Percentiles rank a stretch among this genome's conserved stretches.
These are phyloP conservation scores for Hylaeus volcanicus DNA, from an alignment of 1,140 invertebrate species.

Conservation along the genomic window DNA sequence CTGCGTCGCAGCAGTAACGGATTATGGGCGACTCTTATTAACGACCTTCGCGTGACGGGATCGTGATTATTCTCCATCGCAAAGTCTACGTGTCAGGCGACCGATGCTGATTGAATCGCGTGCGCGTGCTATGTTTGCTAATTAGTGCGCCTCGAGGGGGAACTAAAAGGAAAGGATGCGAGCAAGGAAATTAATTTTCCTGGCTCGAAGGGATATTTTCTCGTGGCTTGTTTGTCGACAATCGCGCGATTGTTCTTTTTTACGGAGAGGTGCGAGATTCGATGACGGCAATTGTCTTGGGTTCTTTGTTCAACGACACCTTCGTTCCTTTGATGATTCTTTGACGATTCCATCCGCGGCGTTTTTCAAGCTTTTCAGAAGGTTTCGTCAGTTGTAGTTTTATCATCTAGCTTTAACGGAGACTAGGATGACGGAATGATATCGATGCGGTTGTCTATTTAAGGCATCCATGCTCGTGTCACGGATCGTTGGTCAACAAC, in stretches of 20 bases:
- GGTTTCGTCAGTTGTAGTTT: no score
- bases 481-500: no score
- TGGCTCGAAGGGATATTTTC: background rate
- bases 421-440: no score
- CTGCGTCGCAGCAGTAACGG: background rate
- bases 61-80: background rate
- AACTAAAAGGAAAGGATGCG: no score
- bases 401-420: no score
- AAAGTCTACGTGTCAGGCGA: background rate
- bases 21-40: background rate
- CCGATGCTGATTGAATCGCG: slow-evolving; percentile 10
- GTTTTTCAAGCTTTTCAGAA: no score
- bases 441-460: no score
- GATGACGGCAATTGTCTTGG: background rate
- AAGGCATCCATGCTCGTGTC: no score
- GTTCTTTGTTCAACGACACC: background rate
- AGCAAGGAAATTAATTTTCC: slow-evolving; percentile 28
- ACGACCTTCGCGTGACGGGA: background rate
- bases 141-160: background rate
- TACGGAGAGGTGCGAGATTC: background rate
- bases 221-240: background rate
- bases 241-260: background rate
- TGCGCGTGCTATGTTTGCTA: background rate
- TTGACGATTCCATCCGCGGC: background rate
- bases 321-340: background rate